Evolutionary conservation across 2,113 vertebrate species (phyloP).

Genomic region (Ivindomyrus marchei): DNA sequence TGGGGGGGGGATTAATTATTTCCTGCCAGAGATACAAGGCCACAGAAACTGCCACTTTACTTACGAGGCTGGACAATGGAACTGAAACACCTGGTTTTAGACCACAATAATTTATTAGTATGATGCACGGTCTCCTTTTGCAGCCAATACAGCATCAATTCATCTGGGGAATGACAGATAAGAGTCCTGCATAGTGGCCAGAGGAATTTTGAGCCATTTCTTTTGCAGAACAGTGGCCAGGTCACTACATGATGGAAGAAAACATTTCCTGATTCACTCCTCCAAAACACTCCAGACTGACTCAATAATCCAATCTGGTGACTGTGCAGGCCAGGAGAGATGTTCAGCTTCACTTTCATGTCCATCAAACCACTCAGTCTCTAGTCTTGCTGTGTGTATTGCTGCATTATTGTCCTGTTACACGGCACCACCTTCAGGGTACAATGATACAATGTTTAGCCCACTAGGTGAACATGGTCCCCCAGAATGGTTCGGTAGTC

Average conservation of each 20-base stretch:
- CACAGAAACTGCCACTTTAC: not conserved
- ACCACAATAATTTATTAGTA: not conserved
- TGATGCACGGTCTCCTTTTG: not conserved
- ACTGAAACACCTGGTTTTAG: not conserved
- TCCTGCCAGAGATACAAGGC: not conserved
- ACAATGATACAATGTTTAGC: not conserved
- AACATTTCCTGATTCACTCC: not conserved
- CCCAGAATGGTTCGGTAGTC: not conserved
- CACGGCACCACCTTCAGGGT: not conserved
- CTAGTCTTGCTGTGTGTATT: not conserved
- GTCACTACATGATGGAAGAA: not conserved
- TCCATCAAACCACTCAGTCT: not conserved
- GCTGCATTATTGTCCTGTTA: not conserved
- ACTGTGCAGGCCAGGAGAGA: not conserved
- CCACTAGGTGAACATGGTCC: not conserved
- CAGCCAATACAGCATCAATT: not conserved
- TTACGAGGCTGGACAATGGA: not conserved
- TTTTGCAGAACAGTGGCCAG: not conserved
- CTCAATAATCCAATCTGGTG: not conserved
- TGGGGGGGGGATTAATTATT: not conserved
- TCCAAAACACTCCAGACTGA: not conserved
- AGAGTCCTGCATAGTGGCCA: not conserved
- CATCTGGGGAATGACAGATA: not conserved
- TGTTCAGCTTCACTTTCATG: not conserved
- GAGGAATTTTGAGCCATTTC: not conserved